Evolutionary conservation across 2,797 vertebrate species (phyloP).

Genomic region (Coregonus sp.): DNA sequence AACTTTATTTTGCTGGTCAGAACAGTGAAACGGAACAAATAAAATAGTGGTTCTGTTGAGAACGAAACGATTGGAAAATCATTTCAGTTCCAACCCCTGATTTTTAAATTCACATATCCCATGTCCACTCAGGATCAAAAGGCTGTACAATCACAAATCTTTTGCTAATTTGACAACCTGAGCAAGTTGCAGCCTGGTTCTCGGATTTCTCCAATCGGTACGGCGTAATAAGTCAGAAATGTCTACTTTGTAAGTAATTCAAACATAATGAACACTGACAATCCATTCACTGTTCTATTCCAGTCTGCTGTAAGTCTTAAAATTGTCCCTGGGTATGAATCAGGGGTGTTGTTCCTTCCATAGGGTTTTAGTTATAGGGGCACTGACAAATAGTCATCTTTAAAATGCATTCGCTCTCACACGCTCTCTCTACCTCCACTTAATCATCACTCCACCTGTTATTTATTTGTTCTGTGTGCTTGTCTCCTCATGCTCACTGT

Average conservation of each 20-base stretch:
- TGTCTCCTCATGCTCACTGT: background rate
- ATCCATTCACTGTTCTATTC: slow-evolving; percentile 7
- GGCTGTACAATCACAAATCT: slow-evolving; percentile 6
- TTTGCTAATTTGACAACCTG: background rate
- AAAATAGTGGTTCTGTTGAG: no score
- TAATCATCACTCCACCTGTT: background rate
- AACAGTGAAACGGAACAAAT: no score
- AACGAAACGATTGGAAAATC: no score
- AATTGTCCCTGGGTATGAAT: background rate
- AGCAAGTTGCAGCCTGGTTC: background rate
- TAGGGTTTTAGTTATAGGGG: background rate
- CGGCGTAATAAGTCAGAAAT: background rate
- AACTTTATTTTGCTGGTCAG: no score
- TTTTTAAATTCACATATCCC: background rate
- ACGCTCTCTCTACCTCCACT: background rate
- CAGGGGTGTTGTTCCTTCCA: background rate
- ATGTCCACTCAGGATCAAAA: slow-evolving; percentile 1
- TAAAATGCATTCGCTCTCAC: background rate
- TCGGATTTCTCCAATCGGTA: background rate
- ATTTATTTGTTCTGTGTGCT: background rate
- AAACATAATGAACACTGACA: slow-evolving; percentile 8
- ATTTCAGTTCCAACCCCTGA: no score
- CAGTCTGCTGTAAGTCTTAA: background rate
- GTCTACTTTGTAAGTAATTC: background rate
- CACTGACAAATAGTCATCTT: background rate